These are phyloP conservation scores for Drosophila pegasa DNA, from an alignment of 2,888 invertebrate species.

Conservation along the genomic window DNA sequence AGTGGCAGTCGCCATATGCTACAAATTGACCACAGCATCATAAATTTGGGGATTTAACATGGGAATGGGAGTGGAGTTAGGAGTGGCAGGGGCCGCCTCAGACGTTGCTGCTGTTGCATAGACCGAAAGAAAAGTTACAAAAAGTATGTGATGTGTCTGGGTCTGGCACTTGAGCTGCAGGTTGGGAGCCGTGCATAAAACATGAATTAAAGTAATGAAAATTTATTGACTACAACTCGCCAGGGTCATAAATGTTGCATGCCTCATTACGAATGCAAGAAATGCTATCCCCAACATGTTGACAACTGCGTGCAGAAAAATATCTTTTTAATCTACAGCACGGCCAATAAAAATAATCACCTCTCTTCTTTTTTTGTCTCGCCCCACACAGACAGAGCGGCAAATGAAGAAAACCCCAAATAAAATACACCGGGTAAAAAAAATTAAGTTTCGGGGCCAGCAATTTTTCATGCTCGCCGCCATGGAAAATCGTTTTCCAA, in stretches of 20 bases:
- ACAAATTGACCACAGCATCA: constrained; percentile 75
- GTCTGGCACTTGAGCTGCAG: constrained; percentile 47
- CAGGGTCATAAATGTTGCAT: constrained; percentile 59
- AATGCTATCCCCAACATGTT: constrained; percentile 34
- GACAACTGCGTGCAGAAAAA: constrained; percentile 51
- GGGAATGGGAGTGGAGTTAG: constrained; percentile 38
- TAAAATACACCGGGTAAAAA: constrained; percentile 25
- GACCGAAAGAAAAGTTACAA: constrained; percentile 15
- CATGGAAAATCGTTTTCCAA: constrained; percentile 80
- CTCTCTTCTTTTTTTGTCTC: constrained; percentile 47
- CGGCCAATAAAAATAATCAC: constrained; percentile 61
- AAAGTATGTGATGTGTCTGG: constrained; percentile 15
- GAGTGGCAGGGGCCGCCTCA: neutral
- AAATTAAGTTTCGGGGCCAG: constrained; percentile 35
- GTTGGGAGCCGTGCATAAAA: constrained; percentile 59
- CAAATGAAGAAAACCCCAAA: constrained; percentile 10
- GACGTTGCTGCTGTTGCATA: constrained; percentile 17
- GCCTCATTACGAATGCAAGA: constrained; percentile 60
- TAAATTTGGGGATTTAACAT: constrained; percentile 76
- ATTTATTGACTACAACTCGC: constrained; percentile 67
- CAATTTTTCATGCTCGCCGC: constrained; percentile 68
- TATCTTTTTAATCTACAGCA: constrained; percentile 58
- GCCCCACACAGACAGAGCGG: constrained; percentile 6
- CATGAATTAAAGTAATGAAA: constrained; percentile 75
- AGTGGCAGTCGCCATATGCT: constrained; percentile 67